phyloP scores from a whole-genome alignment of 2,797 vertebrate species.

The Labroides dimidiatus region DNA sequence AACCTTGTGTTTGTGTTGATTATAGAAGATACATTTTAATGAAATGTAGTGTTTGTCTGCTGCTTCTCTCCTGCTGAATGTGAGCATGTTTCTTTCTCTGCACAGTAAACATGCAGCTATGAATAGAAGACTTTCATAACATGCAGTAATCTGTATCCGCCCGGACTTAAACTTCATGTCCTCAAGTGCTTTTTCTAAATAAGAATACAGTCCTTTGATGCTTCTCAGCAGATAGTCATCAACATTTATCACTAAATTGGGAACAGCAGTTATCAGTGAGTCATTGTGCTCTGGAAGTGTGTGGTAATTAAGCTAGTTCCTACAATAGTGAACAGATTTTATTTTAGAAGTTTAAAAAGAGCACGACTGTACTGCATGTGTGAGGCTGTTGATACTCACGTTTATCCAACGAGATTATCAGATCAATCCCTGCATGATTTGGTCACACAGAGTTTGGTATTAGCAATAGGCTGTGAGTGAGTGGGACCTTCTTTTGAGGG shows the following conservation, averaged over 20 bases:
- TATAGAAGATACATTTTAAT: constrained; percentile 45
- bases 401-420: no score
- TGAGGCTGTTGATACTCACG: not conserved
- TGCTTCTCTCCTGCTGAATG: constrained; percentile 2
- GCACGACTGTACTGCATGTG: not conserved
- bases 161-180: constrained; percentile 4
- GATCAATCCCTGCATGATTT: no score
- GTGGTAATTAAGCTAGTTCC: no score
- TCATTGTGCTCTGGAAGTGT: not conserved
- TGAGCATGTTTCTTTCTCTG: not conserved
- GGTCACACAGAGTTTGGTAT: no score
- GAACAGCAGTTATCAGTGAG: not conserved
- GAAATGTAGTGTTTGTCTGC: constrained; percentile 33
- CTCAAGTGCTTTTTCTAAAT: constrained; percentile 2
- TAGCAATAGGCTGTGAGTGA: no score
- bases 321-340: not conserved
- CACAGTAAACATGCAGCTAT: constrained; percentile 32
- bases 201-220: not conserved
- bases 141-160: not conserved
- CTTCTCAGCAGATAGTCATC: not conserved
- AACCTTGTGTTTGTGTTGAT: constrained; percentile 10
- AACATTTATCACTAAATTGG: not conserved
- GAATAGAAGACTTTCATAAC: constrained; percentile 51
- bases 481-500: no score
- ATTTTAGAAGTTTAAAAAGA: not conserved